Evolutionary conservation across 1,140 invertebrate genomes (phyloP).

Genomic region (Maniola jurtina): DNA sequence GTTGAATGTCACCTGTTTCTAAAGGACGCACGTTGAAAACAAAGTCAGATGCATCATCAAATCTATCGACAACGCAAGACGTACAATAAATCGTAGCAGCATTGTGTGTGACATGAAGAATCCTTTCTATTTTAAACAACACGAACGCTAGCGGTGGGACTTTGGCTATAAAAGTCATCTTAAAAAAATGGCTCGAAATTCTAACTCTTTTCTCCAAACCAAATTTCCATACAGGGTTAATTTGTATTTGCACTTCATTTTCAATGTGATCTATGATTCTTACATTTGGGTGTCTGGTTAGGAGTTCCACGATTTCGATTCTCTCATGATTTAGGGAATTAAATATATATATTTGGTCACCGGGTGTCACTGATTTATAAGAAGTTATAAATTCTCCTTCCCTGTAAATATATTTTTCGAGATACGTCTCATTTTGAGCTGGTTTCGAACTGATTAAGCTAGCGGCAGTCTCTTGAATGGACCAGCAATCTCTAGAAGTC

Average conservation of each 20-base stretch:
- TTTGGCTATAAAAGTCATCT: constrained; percentile 84
- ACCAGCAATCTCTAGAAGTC: constrained; percentile 61
- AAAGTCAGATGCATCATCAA: constrained; percentile 42
- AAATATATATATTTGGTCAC: constrained; percentile 84
- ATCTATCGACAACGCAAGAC: constrained; percentile 72
- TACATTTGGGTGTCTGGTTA: constrained; percentile 82
- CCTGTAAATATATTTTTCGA: constrained; percentile 85
- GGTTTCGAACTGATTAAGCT: constrained; percentile 58
- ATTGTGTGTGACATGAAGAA: constrained; percentile 52
- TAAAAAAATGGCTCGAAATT: constrained; percentile 82
- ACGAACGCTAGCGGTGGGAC: constrained; percentile 85
- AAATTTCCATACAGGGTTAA: constrained; percentile 87
- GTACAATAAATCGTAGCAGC: constrained; percentile 83
- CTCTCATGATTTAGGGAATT: constrained; percentile 86
- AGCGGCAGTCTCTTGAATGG: constrained; percentile 56
- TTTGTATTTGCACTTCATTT: constrained; percentile 82
- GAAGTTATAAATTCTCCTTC: constrained; percentile 83
- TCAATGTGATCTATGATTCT: constrained; percentile 82
- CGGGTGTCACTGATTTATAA: constrained; percentile 70
- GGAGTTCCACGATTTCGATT: constrained; percentile 84
- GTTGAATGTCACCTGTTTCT: constrained; percentile 84
- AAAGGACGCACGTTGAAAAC: constrained; percentile 81
- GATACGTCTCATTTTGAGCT: constrained; percentile 82
- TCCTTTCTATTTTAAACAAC: constrained; percentile 80
- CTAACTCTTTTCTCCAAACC: constrained; percentile 55